phyloP scores from a whole-genome alignment of 1,140 invertebrate genomes.

The Musca vetustissima region DNA sequence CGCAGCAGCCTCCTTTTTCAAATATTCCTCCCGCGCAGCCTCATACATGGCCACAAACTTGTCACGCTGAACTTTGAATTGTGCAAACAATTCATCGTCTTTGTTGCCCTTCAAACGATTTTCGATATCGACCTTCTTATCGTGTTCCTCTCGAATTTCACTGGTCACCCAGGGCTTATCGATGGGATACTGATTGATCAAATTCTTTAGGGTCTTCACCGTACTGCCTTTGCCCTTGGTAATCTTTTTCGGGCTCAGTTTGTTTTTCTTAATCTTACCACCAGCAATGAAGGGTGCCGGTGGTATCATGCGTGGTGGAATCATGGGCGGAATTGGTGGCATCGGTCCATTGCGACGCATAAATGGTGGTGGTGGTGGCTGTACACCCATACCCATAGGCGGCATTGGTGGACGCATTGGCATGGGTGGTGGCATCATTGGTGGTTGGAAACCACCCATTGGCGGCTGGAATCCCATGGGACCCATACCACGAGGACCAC shows the following conservation, averaged over 20 bases:
- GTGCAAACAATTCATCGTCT: conserved; percentile 51
- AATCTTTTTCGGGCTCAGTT: conserved; percentile 41
- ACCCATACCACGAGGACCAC: conserved; percentile 28
- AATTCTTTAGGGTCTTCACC: conserved; percentile 50
- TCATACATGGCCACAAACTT: conserved; percentile 52
- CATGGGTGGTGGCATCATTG: conserved; percentile 33
- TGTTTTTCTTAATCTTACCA: conserved; percentile 48
- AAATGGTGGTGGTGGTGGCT: conserved; percentile 31
- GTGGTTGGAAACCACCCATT: conserved; percentile 31
- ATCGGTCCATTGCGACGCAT: conserved; percentile 27
- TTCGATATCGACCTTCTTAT: conserved; percentile 48
- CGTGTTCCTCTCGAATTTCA: conserved; percentile 45
- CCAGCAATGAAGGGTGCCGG: conserved; percentile 30
- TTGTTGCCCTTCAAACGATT: conserved; percentile 54
- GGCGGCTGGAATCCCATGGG: conserved; percentile 36
- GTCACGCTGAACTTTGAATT: conserved; percentile 53
- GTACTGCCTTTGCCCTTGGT: conserved; percentile 45
- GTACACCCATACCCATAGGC: conserved; percentile 34
- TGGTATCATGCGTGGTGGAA: conserved; percentile 40
- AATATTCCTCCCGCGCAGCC: conserved; percentile 41
- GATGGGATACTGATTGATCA: conserved; percentile 54
- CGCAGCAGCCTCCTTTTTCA: conserved; percentile 48
- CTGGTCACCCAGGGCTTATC: conserved; percentile 54
- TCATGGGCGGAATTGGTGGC: conserved; percentile 34
- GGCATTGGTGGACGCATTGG: conserved; percentile 31